These are phyloP conservation scores for Sinocyclocheilus grahami DNA, from an alignment of 2,113 vertebrate species.

Conservation along the genomic window DNA sequence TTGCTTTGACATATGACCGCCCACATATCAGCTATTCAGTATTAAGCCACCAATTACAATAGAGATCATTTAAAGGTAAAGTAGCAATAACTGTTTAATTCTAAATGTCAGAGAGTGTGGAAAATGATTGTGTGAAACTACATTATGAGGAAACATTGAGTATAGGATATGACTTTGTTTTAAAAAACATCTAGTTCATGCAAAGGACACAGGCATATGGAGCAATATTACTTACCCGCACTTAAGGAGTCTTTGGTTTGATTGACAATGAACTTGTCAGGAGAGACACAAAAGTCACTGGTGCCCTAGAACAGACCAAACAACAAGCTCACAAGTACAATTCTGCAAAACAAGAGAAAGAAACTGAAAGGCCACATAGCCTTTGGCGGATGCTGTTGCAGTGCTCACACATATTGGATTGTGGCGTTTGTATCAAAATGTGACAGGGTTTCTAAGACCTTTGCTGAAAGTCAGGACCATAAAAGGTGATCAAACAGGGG, in stretches of 20 bases:
- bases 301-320: slow-evolving; percentile 78
- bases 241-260: slow-evolving; percentile 80
- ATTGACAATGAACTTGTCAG: slow-evolving; percentile 90
- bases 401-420: neutral
- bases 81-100: neutral
- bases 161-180: neutral
- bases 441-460: neutral
- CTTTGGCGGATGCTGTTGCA: neutral
- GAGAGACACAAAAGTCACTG: slow-evolving; percentile 94
- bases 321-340: neutral
- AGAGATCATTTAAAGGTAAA: neutral
- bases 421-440: neutral
- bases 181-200: neutral
- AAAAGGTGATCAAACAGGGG: neutral
- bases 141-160: neutral
- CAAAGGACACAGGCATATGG: neutral
- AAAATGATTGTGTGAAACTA: neutral
- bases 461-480: neutral
- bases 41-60: neutral
- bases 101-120: neutral
- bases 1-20: neutral
- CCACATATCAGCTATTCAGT: neutral
- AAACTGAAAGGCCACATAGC: neutral
- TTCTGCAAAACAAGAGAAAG: neutral
- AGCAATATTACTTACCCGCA: slow-evolving; percentile 73